Evolutionary conservation across 2,888 invertebrate genomes (phyloP), one percentile per base, ranked within the genome.

Genomic region (Mongoloraphidia duomilia): DNA sequence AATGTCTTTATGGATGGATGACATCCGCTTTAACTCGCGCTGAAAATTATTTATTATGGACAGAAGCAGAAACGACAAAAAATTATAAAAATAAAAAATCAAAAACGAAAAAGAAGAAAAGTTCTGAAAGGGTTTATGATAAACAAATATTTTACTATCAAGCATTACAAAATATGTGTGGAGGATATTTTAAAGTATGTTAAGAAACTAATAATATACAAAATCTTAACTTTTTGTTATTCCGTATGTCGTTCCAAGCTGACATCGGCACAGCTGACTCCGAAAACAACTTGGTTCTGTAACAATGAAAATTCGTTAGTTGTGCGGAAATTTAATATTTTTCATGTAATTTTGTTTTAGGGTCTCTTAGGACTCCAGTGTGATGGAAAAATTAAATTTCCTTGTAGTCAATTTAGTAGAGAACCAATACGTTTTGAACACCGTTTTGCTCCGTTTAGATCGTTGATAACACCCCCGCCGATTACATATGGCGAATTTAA

Each of bases 391-490:
- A 77, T 96, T 56, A 76, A 78, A 1, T 79, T 85, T 63, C 94
- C 94, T 0, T 80, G 85, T 62, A 80, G 84, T 6, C 84, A 89
- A 65, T 95, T 94, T 68, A 94, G 95, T 68, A 89, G 82, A 62
- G 93, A 96, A 64, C 83, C 88, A 60, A 92, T 96, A 5, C 81
- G 96, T 39, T 97, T 94, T 66, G 90, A 92, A 63, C 94, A 95
- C 60, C 79, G 96, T 46, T 91, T 97, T 71, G 80, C 85, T 8
- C 91, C 96, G 1, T 90, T 96, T 61, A 82, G 84, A 12, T 80
- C 82, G 36, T 75, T 95, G 10, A 76, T 87, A 11, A 87, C 88
- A 3, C 95, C 95, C 12, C 93, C 94, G 0, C 87, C 89, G 5
- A 89, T 95, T 10, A 86, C 87, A 59, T 96, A 96, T 68, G 76